A percentile compares a stretch with the other conserved stretches of the same genome.
phyloP scores from a whole-genome alignment of 2,113 vertebrate species.

The Drymodes brunneopygia region DNA sequence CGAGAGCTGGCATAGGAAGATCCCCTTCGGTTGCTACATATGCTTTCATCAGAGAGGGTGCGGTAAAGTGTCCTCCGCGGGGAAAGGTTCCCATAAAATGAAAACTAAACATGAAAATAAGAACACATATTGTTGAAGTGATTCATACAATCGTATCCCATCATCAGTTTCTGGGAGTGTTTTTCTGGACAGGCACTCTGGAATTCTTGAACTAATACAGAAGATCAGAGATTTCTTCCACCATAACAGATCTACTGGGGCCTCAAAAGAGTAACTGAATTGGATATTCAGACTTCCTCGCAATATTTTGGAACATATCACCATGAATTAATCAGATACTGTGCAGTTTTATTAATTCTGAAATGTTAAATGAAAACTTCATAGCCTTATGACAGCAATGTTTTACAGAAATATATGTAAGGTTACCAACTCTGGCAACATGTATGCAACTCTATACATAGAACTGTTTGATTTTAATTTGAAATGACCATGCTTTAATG shows the following conservation, averaged over 20 bases:
- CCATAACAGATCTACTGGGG: neutral
- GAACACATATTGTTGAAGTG: neutral
- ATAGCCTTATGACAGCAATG: neutral
- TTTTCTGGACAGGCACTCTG: neutral
- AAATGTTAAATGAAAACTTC: constrained; percentile 35
- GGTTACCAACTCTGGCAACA: neutral
- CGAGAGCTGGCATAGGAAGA: constrained; percentile 88
- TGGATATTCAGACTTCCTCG: neutral
- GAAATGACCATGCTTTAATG: constrained; percentile 30
- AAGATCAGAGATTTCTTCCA: neutral
- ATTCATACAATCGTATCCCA: neutral
- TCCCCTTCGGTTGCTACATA: constrained; percentile 88
- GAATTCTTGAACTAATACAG: neutral
- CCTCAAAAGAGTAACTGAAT: neutral
- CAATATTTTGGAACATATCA: constrained; percentile 4
- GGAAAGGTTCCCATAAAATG: constrained; percentile 79
- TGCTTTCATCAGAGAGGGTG: constrained; percentile 92
- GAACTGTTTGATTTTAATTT: constrained; percentile 33
- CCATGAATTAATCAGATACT: neutral
- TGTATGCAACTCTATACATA: neutral
- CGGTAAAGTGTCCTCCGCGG: constrained; percentile 86
- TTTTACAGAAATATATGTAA: neutral
- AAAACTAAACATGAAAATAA: constrained; percentile 70
- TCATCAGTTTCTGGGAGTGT: neutral
- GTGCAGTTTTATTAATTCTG: constrained; percentile 14